Percentiles rank a stretch among this genome's conserved stretches.
Conservation (phyloP, 64 coral and sea anemone genomes). For the Pachyseris speciosa region DNA sequence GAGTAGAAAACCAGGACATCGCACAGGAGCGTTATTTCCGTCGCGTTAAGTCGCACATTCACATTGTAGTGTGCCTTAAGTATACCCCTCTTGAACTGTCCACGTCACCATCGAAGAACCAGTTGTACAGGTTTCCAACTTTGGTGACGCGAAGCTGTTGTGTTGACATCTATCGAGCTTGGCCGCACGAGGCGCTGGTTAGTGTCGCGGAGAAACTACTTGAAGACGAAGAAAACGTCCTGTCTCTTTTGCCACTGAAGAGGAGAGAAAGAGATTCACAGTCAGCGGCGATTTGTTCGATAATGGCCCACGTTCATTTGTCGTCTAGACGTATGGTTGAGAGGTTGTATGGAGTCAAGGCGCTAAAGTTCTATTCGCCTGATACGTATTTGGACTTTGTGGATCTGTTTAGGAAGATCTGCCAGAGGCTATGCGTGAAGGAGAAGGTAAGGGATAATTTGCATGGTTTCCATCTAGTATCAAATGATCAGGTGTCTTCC, state of each 20-base stretch:
- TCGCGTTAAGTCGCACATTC: constrained; percentile 85
- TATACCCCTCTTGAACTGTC: constrained; percentile 31
- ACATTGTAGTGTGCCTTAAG: constrained; percentile 81
- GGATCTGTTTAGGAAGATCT: constrained; percentile 85
- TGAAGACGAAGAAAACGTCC: constrained; percentile 47
- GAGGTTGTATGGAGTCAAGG: constrained; percentile 65
- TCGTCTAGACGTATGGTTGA: constrained; percentile 75
- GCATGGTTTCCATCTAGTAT: neutral
- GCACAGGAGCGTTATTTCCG: constrained; percentile 96
- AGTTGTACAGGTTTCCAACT: constrained; percentile 69
- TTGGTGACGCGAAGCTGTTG: constrained; percentile 88
- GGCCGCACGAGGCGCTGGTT: constrained; percentile 77
- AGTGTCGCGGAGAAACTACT: constrained; percentile 80
- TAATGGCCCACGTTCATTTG: constrained; percentile 94
- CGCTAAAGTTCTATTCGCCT: constrained; percentile 80
- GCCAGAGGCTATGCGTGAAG: constrained; percentile 67
- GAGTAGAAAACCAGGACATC: constrained; percentile 86
- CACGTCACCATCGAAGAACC: constrained; percentile 5
- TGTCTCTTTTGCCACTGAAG: constrained; percentile 48
- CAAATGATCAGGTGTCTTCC: no score
- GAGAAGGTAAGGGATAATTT: constrained; percentile 71
- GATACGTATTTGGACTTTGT: constrained; percentile 88
- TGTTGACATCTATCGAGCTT: constrained; percentile 87
- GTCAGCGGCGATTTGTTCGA: constrained; percentile 73
- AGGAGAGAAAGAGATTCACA: constrained; percentile 49